Conservation (phyloP, 2,113 vertebrate genomes). For the Zosterops hypoxanthus region DNA sequence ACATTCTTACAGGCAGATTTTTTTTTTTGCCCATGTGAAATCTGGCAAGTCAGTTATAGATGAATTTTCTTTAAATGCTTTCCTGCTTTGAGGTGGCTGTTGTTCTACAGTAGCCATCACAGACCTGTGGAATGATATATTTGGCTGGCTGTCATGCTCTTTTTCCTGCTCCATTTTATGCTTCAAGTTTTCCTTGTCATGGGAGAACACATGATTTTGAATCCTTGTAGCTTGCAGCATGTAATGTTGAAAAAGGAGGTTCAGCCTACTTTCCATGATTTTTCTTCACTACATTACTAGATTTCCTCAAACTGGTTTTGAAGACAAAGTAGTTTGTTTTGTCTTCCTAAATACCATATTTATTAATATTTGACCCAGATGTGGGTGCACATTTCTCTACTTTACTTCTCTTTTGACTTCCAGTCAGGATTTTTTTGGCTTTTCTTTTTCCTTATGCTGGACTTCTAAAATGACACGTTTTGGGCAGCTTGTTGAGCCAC, state of each 20-base stretch:
- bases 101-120: neutral
- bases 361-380: neutral
- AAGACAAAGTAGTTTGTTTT: neutral
- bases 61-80: neutral
- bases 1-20: constrained; percentile 44
- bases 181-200: neutral
- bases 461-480: neutral
- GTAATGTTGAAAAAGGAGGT: neutral
- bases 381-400: neutral
- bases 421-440: neutral
- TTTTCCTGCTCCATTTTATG: constrained; percentile 14
- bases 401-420: neutral
- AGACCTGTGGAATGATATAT: neutral
- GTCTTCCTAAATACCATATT: neutral
- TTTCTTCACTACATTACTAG: neutral
- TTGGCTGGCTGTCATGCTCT: neutral
- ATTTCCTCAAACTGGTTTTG: neutral
- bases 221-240: neutral
- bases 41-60: neutral
- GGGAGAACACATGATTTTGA: neutral
- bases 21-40: constrained; percentile 26
- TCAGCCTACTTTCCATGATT: neutral
- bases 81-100: neutral
- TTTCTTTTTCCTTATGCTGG: neutral
- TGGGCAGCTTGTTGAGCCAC: neutral